Conservation (phyloP, 2,113 vertebrate species). For the Struthio camelus region DNA sequence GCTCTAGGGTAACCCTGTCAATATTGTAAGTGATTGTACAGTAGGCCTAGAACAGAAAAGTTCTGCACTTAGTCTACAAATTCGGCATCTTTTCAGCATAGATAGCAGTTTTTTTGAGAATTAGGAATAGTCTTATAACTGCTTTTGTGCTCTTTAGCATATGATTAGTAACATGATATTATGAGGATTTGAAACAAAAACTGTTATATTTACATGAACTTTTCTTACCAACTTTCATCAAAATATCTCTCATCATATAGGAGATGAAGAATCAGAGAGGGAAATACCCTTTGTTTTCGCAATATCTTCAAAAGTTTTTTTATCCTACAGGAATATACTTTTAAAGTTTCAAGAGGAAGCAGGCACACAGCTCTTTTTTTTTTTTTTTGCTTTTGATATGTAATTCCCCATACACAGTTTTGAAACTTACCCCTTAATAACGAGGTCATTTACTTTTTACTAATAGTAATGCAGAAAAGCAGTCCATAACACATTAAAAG, state of each 20-base stretch:
- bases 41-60: not conserved
- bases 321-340: not conserved
- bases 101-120: not conserved
- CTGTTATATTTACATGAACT: not conserved
- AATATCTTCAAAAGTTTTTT: not conserved
- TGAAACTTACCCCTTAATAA: not conserved
- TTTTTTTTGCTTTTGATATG: not conserved
- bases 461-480: not conserved
- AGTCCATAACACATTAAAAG: not conserved
- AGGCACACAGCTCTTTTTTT: not conserved
- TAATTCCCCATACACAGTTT: not conserved
- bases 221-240: not conserved
- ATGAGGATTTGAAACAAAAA: not conserved
- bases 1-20: constrained; percentile 31
- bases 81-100: constrained; percentile 5
- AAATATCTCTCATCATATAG: not conserved
- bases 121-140: not conserved
- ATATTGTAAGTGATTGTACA: not conserved
- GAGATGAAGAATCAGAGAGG: not conserved
- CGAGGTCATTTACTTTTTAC: not conserved
- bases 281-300: not conserved
- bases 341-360: not conserved
- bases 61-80: constrained; percentile 1
- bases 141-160: not conserved
- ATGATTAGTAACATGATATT: not conserved